phyloP scores from a whole-genome alignment of 2,797 vertebrate species.

The Thripadectes ignobilis region DNA sequence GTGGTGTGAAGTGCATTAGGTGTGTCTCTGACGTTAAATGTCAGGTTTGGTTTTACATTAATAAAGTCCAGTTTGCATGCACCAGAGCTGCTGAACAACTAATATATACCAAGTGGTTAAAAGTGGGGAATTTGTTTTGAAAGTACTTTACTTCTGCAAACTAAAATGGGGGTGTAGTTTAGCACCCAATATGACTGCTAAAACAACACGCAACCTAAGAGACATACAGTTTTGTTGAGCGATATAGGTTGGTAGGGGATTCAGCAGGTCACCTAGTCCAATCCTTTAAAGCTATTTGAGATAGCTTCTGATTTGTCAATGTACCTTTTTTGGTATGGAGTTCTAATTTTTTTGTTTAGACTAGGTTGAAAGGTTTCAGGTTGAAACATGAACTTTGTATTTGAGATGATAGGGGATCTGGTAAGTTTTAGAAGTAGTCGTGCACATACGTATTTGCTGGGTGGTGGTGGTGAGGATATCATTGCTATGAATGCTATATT shows the following conservation, averaged over 20 bases:
- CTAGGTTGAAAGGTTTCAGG: background rate
- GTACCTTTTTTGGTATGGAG: background rate
- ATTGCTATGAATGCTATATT: conserved; percentile 55
- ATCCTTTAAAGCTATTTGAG: background rate
- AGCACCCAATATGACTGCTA: background rate
- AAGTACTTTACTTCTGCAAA: background rate
- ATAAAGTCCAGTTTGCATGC: accelerated
- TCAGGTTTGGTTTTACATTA: background rate
- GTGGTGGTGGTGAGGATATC: background rate
- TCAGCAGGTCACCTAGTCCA: background rate
- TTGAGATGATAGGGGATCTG: background rate
- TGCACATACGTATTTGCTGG: background rate
- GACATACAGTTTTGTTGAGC: background rate
- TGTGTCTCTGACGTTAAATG: background rate
- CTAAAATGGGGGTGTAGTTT: background rate
- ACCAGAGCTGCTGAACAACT: background rate
- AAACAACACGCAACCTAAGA: background rate
- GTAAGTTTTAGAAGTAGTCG: background rate
- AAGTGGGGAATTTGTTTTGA: background rate
- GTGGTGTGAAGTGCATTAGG: background rate
- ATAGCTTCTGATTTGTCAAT: background rate
- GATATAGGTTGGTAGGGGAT: background rate
- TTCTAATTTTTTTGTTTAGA: background rate
- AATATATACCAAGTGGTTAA: background rate
- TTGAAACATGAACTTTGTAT: background rate